Percentiles rank a stretch among this genome's conserved stretches.
Evolutionary conservation across 2,797 vertebrate genomes (phyloP).

Genomic region (Xenops minutus): DNA sequence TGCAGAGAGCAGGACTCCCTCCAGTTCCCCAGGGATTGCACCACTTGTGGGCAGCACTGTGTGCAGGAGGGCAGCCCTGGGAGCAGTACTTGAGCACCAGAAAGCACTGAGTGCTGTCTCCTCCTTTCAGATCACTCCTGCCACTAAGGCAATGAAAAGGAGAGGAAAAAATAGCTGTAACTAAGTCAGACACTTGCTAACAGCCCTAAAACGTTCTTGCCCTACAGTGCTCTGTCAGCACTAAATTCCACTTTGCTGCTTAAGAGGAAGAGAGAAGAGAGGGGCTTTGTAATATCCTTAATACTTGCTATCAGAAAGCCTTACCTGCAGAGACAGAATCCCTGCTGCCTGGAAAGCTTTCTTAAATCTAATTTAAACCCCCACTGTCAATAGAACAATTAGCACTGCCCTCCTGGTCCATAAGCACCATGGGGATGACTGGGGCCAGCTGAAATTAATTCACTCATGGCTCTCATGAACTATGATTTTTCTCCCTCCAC

Average conservation of each 20-base stretch:
- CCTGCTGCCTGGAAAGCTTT: background rate
- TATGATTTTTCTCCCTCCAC: background rate
- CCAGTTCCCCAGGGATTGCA: background rate
- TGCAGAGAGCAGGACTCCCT: accelerated
- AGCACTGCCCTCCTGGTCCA: background rate
- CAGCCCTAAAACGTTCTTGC: background rate
- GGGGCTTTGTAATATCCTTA: background rate
- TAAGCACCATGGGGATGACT: background rate
- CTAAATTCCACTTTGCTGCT: background rate
- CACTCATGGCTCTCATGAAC: background rate
- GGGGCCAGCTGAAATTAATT: background rate
- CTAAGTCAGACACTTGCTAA: background rate
- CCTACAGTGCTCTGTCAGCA: background rate
- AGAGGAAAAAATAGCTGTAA: background rate
- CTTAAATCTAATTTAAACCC: constrained; percentile 24
- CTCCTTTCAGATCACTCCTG: background rate
- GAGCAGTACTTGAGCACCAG: accelerated
- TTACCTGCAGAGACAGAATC: background rate
- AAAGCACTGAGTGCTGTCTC: background rate
- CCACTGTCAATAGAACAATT: background rate
- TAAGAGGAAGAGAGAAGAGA: background rate
- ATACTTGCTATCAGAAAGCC: background rate
- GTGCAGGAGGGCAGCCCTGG: no score
- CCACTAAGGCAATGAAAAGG: background rate
- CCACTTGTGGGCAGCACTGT: accelerated